phyloP scores from a whole-genome alignment of 1,140 invertebrate species.

The Armadillidium nasatum region DNA sequence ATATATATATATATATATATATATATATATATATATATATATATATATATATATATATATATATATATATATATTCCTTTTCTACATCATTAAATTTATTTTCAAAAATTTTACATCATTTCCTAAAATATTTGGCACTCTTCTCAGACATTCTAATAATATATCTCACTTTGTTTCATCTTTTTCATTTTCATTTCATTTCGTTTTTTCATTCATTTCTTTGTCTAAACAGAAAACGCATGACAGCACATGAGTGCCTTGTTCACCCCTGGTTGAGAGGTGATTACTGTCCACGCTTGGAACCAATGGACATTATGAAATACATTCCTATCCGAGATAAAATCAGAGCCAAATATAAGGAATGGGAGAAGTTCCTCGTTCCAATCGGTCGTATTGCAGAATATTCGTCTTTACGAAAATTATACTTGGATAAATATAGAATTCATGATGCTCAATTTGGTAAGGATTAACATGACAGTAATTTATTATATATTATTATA shows the following conservation, averaged over 20 bases:
- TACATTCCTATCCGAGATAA: slow-evolving; percentile 83
- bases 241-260: slow-evolving; percentile 96
- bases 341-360: slow-evolving; percentile 75
- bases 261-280: slow-evolving; percentile 91
- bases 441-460: slow-evolving; percentile 89
- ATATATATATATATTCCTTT: too few relatives aligned
- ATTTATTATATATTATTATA: too few relatives aligned
- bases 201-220: too few relatives aligned
- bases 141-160: too few relatives aligned
- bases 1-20: too few relatives aligned
- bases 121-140: too few relatives aligned
- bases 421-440: slow-evolving; percentile 91
- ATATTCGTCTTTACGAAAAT: slow-evolving; percentile 93
- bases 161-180: too few relatives aligned
- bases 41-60: too few relatives aligned
- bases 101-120: too few relatives aligned
- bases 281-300: slow-evolving; percentile 68
- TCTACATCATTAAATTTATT: too few relatives aligned
- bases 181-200: too few relatives aligned
- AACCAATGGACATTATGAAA: slow-evolving; percentile 70
- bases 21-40: too few relatives aligned
- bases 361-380: slow-evolving; percentile 86
- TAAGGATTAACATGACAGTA: slow-evolving; percentile 33
- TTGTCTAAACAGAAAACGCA: slow-evolving; percentile 69
- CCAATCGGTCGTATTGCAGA: slow-evolving; percentile 94